Evolutionary conservation across 2,888 invertebrate species (phyloP).

Genomic region (Nomada fucata): DNA sequence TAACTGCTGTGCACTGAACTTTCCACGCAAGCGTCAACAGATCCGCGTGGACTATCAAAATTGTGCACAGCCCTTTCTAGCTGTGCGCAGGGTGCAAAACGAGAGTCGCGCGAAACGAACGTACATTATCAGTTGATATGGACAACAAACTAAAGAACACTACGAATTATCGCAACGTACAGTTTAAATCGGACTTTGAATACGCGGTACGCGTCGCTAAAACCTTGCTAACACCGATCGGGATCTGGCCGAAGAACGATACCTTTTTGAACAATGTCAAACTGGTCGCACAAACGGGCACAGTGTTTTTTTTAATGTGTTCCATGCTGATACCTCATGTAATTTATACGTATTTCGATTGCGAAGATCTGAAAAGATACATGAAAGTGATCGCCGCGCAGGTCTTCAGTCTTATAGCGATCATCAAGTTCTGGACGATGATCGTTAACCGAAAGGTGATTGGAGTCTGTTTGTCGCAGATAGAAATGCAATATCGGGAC

Average conservation of each 20-base stretch:
- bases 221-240: constrained; percentile 76
- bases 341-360: constrained; percentile 77
- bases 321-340: constrained; percentile 78
- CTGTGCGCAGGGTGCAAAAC: background rate
- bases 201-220: constrained; percentile 75
- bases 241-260: constrained; percentile 78
- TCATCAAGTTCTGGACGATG: constrained; percentile 79
- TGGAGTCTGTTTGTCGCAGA: constrained; percentile 72
- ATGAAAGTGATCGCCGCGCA: constrained; percentile 79
- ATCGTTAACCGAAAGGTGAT: constrained; percentile 76
- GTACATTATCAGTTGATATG: background rate
- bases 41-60: no score
- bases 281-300: constrained; percentile 65
- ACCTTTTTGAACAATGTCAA: constrained; percentile 55
- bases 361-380: constrained; percentile 76
- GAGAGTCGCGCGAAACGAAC: no score
- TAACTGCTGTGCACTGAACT: constrained; percentile 14
- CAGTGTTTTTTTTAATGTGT: constrained; percentile 76
- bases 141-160: background rate
- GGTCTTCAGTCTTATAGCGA: constrained; percentile 77
- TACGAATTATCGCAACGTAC: constrained; percentile 54
- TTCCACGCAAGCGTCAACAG: constrained; percentile 47
- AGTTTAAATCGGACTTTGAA: constrained; percentile 73
- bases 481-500: constrained; percentile 75
- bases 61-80: background rate